These are phyloP conservation scores for Urophycis tenuis DNA, from an alignment of 2,797 vertebrate genomes.

Conservation along the genomic window DNA sequence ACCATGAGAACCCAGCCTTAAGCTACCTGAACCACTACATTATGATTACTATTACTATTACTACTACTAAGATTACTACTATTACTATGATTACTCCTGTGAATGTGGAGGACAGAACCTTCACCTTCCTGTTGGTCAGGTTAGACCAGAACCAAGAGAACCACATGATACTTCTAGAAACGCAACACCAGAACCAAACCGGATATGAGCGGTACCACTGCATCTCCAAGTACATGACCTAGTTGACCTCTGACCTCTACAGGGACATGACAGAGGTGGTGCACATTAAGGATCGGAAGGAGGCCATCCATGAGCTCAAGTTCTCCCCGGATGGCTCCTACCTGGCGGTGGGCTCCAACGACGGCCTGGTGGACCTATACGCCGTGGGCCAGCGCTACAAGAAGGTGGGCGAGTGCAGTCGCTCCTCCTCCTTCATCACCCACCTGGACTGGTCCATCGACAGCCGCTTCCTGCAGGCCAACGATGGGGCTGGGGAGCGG, in stretches of 20 bases:
- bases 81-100: background rate
- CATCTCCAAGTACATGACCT: background rate
- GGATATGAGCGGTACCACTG: background rate
- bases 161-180: background rate
- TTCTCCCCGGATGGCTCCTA: constrained; percentile 90
- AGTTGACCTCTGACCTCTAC: constrained; percentile 6
- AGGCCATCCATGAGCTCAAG: constrained; percentile 95
- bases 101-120: constrained; percentile 90
- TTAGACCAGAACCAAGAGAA: constrained; percentile 25
- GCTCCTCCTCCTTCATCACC: constrained; percentile 86
- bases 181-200: background rate
- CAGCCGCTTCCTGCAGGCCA: constrained; percentile 89
- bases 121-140: constrained; percentile 93
- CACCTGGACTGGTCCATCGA: constrained; percentile 97
- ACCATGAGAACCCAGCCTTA: background rate
- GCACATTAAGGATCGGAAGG: constrained; percentile 94
- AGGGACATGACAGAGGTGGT: constrained; percentile 99
- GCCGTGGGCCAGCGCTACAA: constrained; percentile 89
- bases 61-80: background rate
- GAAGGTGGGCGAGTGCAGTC: constrained; percentile 89
- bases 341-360: constrained; percentile 90
- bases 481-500: constrained; percentile 84
- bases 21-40: background rate
- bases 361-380: constrained; percentile 87
- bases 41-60: no score